A percentile compares a stretch with the other conserved stretches of the same genome.
Conservation (phyloP, 2,888 invertebrate species). For the Rhagonycha lutea region DNA sequence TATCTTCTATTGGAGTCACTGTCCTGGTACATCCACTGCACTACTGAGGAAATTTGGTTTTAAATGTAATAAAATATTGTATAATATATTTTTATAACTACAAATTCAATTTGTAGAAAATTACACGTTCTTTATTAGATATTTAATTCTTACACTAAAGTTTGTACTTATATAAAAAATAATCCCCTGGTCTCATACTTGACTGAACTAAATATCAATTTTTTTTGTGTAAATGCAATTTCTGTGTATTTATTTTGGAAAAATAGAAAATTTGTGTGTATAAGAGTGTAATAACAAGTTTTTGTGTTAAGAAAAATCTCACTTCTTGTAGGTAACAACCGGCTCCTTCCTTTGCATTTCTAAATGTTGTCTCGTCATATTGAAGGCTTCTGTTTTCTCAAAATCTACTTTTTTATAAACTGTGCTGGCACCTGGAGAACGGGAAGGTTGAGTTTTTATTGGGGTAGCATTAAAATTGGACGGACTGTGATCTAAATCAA, state of each 20-base stretch:
- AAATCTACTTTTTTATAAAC: conserved; percentile 94
- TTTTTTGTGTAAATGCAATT: not conserved
- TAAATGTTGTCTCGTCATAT: conserved; percentile 79
- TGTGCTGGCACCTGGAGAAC: conserved; percentile 51
- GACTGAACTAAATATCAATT: not conserved
- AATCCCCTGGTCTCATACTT: not conserved
- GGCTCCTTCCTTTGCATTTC: conserved; percentile 65
- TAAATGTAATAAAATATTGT: too few species aligned
- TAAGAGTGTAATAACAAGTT: not conserved
- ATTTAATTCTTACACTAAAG: not conserved
- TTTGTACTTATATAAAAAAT: not conserved
- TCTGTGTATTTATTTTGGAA: not conserved
- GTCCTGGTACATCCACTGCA: too few species aligned
- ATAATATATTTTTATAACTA: too few species aligned
- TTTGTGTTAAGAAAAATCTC: conserved; percentile 6
- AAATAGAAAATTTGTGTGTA: not conserved
- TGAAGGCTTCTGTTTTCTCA: conserved; percentile 90
- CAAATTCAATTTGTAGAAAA: too few species aligned
- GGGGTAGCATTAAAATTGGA: conserved; percentile 11
- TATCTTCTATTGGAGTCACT: too few species aligned
- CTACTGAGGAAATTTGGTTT: too few species aligned
- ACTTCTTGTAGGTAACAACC: conserved; percentile 45
- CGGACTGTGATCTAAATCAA: conserved; percentile 72
- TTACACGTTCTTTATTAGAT: not conserved
- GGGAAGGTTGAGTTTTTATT: conserved; percentile 32